Evolutionary conservation across 2,113 vertebrate genomes (phyloP), one percentile per base, ranked within the genome.

Genomic region (Hippopotamus amphibius): DNA sequence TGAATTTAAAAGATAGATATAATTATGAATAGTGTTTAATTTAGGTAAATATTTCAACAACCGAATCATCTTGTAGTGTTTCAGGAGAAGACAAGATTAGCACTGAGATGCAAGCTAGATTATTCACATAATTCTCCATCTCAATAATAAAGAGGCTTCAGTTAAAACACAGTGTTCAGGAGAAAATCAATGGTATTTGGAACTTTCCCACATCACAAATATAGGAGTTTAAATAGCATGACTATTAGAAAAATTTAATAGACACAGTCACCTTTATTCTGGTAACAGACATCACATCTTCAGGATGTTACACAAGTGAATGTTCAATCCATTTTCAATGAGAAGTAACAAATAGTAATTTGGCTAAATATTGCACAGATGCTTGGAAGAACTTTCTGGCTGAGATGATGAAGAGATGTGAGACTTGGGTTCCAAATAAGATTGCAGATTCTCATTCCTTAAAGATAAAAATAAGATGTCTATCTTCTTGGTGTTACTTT

Each of bases 391-490:
- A 57, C 30, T 33, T 88, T 76, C 33, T 81, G 24, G 30, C 57
- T 55, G 24, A 69, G 53, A 83, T 65, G 4, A 86, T 71, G 26
- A 66, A 69, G 53, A 97, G 22, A 61, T 11, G n/a, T 69, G 37
- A 96, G 69, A 94, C 59, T 41, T 71, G 22, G 21, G 7, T 82
- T 84, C 26, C 48, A 85, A 92, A 85, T 72, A 95, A 85, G 65
- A 95, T 41, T 76, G 11, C 14, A 95, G 72, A 77, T 71, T 95
- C 80, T 87, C 69, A 89, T 96, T 93, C 28, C 37, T 95, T 82
- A 90, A 76, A 85, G 88, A 95, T 63, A 97, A 97, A 96, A 90
- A 68, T 80, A 92, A 97, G 74, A 50, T 84, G 90, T 48, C 61
- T 93, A 61, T 91, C 79, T 97, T 92, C 57, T 77, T 43, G 41